Base-by-base conservation (phyloP, 2,888 invertebrate species). In the Andrena fulva region DNA sequence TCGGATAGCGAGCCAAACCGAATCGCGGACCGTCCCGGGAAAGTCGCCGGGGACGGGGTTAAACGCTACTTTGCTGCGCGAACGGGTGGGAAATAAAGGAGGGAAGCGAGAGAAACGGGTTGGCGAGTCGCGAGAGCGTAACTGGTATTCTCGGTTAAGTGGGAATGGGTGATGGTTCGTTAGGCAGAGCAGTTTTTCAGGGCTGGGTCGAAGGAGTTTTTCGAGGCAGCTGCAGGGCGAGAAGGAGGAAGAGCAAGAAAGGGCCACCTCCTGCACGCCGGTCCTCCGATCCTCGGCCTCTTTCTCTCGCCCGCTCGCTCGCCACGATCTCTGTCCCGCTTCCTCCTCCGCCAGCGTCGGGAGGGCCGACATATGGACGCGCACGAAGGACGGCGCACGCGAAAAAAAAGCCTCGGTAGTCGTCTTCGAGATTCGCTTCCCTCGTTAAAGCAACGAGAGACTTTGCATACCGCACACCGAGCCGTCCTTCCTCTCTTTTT, bases 381-480 rank as follows among this genome's bases (percentile, higher is more conserved):
- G 69, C 70, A 87, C 86, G 87, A 87, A 83, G 85, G 81, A 86
- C 75, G 79, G 48, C 16, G 74, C 80, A 83, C 84, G 85, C 73
- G 89, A 87, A 90, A 90, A 90, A 42, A 90, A 90, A 82, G 78
- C 68, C 77, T 84, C 86, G 87, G 86, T 87, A 91, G 89, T 91
- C 92, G 89, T 91, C 90, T 91, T 89, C 86, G 81, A 94, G 94
- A 95, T 95, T 95, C 92, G 93, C 89, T 92, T 91, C 91, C 91
- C 93, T 94, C 93, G 91, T 93, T 93, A 93, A 92, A 92, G 90
- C 91, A 92, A 92, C 92, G 89, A 92, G 93, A 80, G 80, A 88
- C 92, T 92, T 91, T 91, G 91, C 92, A 92, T 91, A 91, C 89
- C 89, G 87, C 87, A 82, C 84, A 85, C 68, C 72, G 72, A 77